Evolutionary conservation across 2,797 vertebrate species (phyloP), one percentile per base, ranked within the genome.

Genomic region (Onychomys leucogaster): DNA sequence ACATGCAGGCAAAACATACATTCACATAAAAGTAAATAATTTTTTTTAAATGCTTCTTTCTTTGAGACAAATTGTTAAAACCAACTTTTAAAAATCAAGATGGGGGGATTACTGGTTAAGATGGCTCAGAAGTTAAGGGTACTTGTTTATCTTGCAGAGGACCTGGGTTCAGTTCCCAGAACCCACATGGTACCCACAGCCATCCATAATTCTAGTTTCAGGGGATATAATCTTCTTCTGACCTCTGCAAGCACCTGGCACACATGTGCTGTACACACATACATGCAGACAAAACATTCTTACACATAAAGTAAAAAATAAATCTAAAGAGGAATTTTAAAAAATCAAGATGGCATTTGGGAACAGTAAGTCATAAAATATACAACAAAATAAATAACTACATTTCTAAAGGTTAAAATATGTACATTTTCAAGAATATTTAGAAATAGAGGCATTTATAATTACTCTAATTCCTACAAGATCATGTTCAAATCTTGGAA

Each of bases 41-140:
- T 10, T 41, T 73, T 52, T 52, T 52, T 52, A 71, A n/a, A 11
- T n/a, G 3, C 34, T 93, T 94, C 86, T 43, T 69, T 55, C 86
- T 43, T 69, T 55, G 29, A 52, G 52, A 73, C 57, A 65, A 95
- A 93, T 83, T 88, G n/a, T 14, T 96, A 88, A 96, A 91, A 69
- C 78, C 27, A 92, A 92, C 21, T 67, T 76, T 92, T 93, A 84
- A 94, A 91, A 89, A 76, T 88, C 89, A 95, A 88, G 81, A 94
- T 88, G n/a, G 61, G 19, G n/a, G 37, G 3, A 19, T 34, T 73
- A 9, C 37, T 73, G 37, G 71, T 73, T 73, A 23, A 73, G 21
- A 73, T 25, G 71, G 71, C 37, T 73, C n/a, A 73, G n/a, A 71
- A 19, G n/a, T 71, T 37, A 71, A 37, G n/a, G 37, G n/a, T 19